Conservation (phyloP, 1,140 invertebrate genomes). For the Drosophila obscura region DNA sequence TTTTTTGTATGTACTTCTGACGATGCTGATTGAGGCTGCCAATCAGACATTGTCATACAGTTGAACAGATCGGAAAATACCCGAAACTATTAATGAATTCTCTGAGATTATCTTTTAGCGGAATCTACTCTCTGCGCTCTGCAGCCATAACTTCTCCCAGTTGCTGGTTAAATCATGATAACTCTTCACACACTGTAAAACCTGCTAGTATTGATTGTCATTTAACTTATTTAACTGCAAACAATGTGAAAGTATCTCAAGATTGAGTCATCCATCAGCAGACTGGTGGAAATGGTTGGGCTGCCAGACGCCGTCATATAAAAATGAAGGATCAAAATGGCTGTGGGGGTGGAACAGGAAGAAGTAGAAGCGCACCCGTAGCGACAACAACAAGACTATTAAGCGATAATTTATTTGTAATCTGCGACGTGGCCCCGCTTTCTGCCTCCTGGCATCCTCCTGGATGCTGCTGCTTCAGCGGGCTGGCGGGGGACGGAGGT, state of each 20-base stretch:
- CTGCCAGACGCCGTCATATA: constrained; percentile 33
- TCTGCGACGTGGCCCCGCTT: constrained; percentile 58
- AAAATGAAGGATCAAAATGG: constrained; percentile 60
- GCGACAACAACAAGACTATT: constrained; percentile 59
- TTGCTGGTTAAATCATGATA: no score
- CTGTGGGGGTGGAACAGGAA: constrained; percentile 1
- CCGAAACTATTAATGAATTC: no score
- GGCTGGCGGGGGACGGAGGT: constrained; percentile 6
- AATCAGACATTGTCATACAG: not conserved
- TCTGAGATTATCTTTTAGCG: no score
- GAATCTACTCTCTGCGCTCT: no score
- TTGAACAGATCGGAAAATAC: not conserved
- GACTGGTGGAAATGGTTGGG: constrained; percentile 4
- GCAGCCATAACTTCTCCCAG: no score
- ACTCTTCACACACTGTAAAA: not conserved
- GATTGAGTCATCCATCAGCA: constrained; percentile 17
- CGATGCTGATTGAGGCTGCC: no score
- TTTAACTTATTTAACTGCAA: not conserved
- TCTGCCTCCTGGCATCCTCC: no score
- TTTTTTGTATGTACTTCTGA: not conserved
- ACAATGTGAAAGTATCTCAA: not conserved
- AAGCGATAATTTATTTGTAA: constrained; percentile 82
- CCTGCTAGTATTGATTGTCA: not conserved
- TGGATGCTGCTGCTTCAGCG: constrained; percentile 32
- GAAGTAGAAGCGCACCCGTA: not conserved